phyloP scores from a whole-genome alignment of 2,797 vertebrate species.

The Poecile montanus region DNA sequence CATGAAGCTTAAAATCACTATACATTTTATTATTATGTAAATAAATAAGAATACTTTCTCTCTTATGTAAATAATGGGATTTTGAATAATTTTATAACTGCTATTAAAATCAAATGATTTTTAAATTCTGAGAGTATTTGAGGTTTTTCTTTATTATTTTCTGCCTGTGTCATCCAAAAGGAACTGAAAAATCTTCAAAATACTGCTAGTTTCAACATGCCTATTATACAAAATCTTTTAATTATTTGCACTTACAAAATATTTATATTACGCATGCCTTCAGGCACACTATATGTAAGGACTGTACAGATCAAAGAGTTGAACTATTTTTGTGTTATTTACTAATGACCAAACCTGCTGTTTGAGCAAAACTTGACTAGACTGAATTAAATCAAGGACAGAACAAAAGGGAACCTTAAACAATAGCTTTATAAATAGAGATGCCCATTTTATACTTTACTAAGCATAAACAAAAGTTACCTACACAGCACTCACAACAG shows the following conservation, averaged over 20 bases:
- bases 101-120: background rate
- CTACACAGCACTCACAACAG: background rate
- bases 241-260: conserved; percentile 53
- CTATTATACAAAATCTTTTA: conserved; percentile 41
- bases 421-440: conserved; percentile 14
- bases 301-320: conserved; percentile 30
- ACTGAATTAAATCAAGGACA: conserved; percentile 41
- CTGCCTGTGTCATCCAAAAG: background rate
- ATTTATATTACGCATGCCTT: conserved; percentile 34
- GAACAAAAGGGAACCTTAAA: conserved; percentile 44
- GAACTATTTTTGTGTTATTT: conserved; percentile 33
- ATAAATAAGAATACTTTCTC: background rate
- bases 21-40: background rate
- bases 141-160: conserved; percentile 10
- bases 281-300: background rate
- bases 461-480: conserved; percentile 42
- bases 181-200: conserved; percentile 24
- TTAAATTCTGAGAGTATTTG: conserved; percentile 9
- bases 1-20: background rate
- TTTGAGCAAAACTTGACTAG: conserved; percentile 53
- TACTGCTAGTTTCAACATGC: conserved; percentile 32
- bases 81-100: background rate
- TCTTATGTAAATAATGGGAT: background rate
- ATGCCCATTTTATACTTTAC: conserved; percentile 39
- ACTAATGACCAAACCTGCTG: conserved; percentile 59